phyloP scores from a whole-genome alignment of 2,888 invertebrate species.

The Phrixothrix hirtus region DNA sequence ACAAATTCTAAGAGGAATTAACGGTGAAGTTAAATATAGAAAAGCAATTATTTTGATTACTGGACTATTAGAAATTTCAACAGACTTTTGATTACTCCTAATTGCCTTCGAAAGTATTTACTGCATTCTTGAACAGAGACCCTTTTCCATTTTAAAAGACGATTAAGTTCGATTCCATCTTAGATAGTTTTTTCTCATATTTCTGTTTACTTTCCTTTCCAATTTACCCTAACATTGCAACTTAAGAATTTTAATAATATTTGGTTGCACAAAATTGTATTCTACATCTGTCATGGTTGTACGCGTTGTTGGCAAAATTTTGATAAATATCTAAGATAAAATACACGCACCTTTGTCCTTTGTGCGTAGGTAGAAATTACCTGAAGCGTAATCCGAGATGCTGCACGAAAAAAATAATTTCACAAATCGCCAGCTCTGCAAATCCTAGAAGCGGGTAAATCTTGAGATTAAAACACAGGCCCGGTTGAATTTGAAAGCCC shows the following conservation, averaged over 20 bases:
- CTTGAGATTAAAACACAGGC: conserved; percentile 36
- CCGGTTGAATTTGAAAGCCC: conserved; percentile 25
- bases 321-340: conserved; percentile 20
- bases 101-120: conserved; percentile 41
- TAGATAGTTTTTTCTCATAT: conserved; percentile 1
- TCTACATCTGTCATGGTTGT: conserved; percentile 7
- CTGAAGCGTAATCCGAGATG: conserved; percentile 35
- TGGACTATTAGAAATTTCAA: conserved; percentile 36
- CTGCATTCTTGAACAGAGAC: conserved; percentile 24
- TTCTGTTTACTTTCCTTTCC: not conserved
- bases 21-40: conserved; percentile 35
- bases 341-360: conserved; percentile 11
- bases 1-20: conserved; percentile 7
- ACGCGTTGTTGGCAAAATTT: conserved; percentile 19
- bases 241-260: not conserved
- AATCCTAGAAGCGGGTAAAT: conserved; percentile 34
- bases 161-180: conserved; percentile 6
- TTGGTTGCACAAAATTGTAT: conserved; percentile 9
- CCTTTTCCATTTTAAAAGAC: conserved; percentile 8
- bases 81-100: conserved; percentile 44
- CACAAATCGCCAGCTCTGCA: conserved; percentile 34
- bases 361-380: conserved; percentile 30
- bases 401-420: conserved; percentile 32
- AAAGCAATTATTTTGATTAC: conserved; percentile 42
- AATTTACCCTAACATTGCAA: not conserved